Evolutionary conservation across 2,888 invertebrate species (phyloP).

Genomic region (Entomobrya proxima): DNA sequence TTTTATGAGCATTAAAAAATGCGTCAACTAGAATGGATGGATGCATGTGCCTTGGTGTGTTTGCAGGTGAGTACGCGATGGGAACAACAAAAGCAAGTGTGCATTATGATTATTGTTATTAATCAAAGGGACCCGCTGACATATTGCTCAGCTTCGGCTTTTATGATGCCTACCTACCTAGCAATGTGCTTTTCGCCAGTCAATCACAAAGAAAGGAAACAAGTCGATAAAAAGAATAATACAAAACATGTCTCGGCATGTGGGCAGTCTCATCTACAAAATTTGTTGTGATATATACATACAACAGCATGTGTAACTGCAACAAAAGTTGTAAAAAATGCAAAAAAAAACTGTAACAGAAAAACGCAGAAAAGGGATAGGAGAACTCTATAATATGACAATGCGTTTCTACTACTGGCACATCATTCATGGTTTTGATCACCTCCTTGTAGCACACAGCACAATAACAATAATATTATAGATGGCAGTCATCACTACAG

Average conservation of each 20-base stretch:
- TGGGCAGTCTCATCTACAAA: background rate
- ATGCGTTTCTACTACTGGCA: constrained; percentile 33
- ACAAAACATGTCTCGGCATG: constrained; percentile 32
- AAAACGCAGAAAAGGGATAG: background rate
- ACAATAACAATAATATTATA: constrained; percentile 52
- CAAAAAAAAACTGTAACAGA: background rate
- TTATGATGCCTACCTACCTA: background rate
- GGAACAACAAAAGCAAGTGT: constrained; percentile 19
- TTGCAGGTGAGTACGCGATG: background rate
- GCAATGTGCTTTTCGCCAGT: background rate
- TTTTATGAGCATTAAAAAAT: constrained; percentile 63
- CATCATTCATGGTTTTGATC: constrained; percentile 62
- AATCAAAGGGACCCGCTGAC: constrained; percentile 49
- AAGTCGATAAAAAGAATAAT: constrained; percentile 28
- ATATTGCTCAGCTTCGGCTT: constrained; percentile 10
- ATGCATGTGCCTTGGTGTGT: background rate
- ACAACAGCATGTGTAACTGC: too few relatives aligned
- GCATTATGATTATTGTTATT: constrained; percentile 12
- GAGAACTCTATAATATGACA: background rate
- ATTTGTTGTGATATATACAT: background rate
- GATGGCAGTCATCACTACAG: constrained; percentile 22
- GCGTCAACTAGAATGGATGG: background rate
- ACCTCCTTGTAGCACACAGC: constrained; percentile 26
- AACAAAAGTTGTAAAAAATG: too few relatives aligned
- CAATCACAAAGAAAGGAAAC: constrained; percentile 7